Conservation (phyloP, 2,113 vertebrate genomes). For the Nymphicus hollandicus region DNA sequence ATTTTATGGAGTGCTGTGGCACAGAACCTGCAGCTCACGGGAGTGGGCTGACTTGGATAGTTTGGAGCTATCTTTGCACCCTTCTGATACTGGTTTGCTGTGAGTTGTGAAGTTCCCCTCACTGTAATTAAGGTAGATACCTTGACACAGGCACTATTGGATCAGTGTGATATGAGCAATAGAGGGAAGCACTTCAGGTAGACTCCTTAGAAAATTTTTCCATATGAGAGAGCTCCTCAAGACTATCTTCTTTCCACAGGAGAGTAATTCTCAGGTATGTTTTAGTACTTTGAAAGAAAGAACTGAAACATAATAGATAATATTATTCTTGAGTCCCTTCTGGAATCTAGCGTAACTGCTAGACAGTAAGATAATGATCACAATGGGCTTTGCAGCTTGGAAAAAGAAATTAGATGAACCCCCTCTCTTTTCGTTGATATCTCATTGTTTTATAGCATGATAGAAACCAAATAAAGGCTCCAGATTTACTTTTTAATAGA, state of each 20-base stretch:
- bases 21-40: not conserved
- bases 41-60: not conserved
- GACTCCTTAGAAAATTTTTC: not conserved
- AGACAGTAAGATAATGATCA: not conserved
- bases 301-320: not conserved
- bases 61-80: not conserved
- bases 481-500: not conserved
- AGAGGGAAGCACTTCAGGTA: not conserved
- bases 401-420: not conserved
- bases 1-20: not conserved
- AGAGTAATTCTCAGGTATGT: not conserved
- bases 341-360: not conserved
- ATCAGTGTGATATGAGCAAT: accelerated
- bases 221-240: not conserved
- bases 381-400: not conserved
- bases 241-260: not conserved
- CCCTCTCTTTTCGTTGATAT: not conserved
- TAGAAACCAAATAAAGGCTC: not conserved
- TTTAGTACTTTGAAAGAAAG: not conserved
- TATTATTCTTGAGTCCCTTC: not conserved
- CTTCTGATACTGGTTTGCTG: not conserved
- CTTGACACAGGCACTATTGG: not conserved
- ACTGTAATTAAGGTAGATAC: not conserved
- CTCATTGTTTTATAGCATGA: not conserved
- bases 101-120: not conserved